Evolutionary conservation across 2,888 invertebrate species (phyloP), one percentile per base, ranked within the genome.

Genomic region (Neoascia interrupta): DNA sequence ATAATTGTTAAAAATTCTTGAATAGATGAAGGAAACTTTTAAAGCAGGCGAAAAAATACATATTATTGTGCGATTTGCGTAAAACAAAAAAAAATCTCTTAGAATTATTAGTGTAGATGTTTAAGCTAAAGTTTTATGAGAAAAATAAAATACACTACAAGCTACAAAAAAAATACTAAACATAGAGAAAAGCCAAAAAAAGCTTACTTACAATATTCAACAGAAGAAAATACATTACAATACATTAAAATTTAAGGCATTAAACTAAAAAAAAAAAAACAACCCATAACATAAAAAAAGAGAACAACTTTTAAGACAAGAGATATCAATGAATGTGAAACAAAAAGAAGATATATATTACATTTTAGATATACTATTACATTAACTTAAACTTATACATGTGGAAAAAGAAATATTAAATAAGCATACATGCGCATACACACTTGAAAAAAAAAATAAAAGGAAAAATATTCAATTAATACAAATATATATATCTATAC

Each of bases 401-500:
- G 70, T 76, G 75, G 51, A 68, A 68, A 53, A 23, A 63, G 53
- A 51, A 26, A 70, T 6, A 43, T 47, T 39, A 18, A n/a, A 58
- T 41, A 64, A 64, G 66, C 72, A 79, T 68, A 61, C 63, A 63
- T 56, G 51, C n/a, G n/a, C 61, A 73, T 73, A 73, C 68, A 79
- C 73, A 73, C 66, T 73, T 60, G 37, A 61, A 75, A 56, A 61
- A 56, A 58, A 31, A 10, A 45, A 28, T 3, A 37, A 13, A 37
- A 13, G 8, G 15, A 61, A 61, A 73, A 74, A 69, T 76, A 76
- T 76, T 76, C 76, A 76, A 76, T 76, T 72, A 76, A 70, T 76
- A 76, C 76, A 76, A 76, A 79, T 79, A 72, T 79, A 74, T 74
- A 72, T 73, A 79, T 73, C 73, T 79, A 79, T 79, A 73, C 73